Evolutionary conservation across 35 echinoderm and acorn worm genomes (phyloP).

Genomic region (Diadema setosum): DNA sequence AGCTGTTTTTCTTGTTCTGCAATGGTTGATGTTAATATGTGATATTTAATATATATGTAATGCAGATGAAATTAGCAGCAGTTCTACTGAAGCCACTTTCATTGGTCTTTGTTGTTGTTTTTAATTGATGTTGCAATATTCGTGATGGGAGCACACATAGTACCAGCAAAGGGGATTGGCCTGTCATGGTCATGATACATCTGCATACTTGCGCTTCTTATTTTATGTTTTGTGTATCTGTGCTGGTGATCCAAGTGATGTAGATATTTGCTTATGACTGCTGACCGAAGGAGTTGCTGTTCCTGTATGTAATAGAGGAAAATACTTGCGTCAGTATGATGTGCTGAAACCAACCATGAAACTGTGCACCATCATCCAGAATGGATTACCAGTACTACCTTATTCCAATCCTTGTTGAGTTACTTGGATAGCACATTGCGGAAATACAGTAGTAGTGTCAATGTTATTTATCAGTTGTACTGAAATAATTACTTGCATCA

Average conservation of each 20-base stretch:
- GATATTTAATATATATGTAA: conserved; percentile 11
- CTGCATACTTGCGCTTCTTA: too few relatives aligned
- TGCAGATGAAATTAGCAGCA: too few relatives aligned
- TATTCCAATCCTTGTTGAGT: not conserved
- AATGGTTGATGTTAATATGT: not conserved
- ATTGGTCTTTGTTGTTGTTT: too few relatives aligned
- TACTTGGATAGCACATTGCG: not conserved
- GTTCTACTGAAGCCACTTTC: too few relatives aligned
- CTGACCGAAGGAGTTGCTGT: too few relatives aligned
- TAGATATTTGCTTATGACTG: not conserved
- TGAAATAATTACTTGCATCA: conserved; percentile 1
- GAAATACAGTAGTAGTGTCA: not conserved
- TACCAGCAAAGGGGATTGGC: too few relatives aligned
- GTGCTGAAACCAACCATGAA: not conserved
- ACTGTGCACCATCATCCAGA: not conserved
- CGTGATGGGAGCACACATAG: too few relatives aligned
- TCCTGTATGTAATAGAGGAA: too few relatives aligned
- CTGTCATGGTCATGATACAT: too few relatives aligned
- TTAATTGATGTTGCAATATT: conserved; percentile 6
- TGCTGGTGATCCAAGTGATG: not conserved
- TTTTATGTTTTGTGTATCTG: not conserved
- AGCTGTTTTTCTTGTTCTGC: conserved; percentile 1
- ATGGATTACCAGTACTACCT: not conserved
- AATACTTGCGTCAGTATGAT: not conserved
- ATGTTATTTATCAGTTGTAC: not conserved